Percentiles rank a stretch among this genome's conserved stretches.
Conservation (phyloP, 2,113 vertebrate species). For the Aythya baeri region DNA sequence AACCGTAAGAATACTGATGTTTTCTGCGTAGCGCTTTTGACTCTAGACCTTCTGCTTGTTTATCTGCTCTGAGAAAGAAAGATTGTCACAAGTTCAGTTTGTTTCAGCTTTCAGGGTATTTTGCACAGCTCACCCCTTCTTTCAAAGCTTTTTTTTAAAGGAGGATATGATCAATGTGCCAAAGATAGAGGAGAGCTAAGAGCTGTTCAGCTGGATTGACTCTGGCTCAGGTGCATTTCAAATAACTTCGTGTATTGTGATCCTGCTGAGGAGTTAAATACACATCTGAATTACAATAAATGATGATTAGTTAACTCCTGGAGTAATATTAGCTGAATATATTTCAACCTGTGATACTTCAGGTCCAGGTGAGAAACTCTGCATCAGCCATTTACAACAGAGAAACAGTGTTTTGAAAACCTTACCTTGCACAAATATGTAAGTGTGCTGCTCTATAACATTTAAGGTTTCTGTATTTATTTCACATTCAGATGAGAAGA, state of each 20-base stretch:
- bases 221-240: background rate
- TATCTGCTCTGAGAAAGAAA: background rate
- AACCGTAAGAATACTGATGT: background rate
- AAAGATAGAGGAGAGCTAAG: background rate
- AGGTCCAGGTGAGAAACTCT: background rate
- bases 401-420: background rate
- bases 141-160: background rate
- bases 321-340: background rate
- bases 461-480: background rate
- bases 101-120: background rate
- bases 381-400: background rate
- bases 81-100: background rate
- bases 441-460: background rate
- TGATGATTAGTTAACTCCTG: background rate
- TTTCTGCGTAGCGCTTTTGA: background rate
- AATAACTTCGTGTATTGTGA: background rate
- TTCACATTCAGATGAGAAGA: background rate
- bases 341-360: background rate
- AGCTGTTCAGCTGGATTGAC: background rate
- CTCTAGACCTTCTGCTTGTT: background rate
- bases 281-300: background rate
- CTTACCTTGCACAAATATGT: background rate
- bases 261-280: background rate
- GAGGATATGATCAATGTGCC: background rate
- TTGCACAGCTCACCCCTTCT: background rate